Percentiles rank a stretch among this genome's conserved stretches.
These are phyloP conservation scores for Mormyrus hasselquistii DNA, from an alignment of 2,797 vertebrate genomes.

Conservation along the genomic window DNA sequence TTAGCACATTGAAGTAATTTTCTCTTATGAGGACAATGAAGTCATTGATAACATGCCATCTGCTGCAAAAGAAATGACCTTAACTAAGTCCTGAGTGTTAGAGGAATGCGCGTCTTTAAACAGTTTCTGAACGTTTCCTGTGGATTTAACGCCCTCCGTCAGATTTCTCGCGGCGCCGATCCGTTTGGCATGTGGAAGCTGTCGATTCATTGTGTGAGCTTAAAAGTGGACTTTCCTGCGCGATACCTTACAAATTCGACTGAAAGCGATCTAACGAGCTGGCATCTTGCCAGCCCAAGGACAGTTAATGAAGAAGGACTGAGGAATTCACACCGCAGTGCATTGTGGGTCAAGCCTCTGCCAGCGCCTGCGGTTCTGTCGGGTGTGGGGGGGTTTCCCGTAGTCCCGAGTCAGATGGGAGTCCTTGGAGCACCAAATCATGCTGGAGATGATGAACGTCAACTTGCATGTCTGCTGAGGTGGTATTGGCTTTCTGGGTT, in stretches of 20 bases:
- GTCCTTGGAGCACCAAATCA: constrained; percentile 39
- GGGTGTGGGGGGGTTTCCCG: background rate
- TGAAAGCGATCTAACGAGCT: constrained; percentile 41
- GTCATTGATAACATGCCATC: background rate
- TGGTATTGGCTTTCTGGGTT: background rate
- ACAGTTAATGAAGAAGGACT: constrained; percentile 45
- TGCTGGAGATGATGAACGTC: constrained; percentile 44
- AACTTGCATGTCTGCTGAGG: background rate
- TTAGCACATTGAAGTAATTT: background rate
- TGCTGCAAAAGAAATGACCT: background rate
- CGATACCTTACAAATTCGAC: constrained; percentile 49
- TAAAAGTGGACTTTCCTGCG: constrained; percentile 14
- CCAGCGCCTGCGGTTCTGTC: background rate
- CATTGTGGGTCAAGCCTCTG: constrained; percentile 17
- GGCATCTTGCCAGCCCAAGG: constrained; percentile 41
- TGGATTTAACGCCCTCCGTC: background rate
- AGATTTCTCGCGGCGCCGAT: background rate
- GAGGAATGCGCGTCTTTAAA: background rate
- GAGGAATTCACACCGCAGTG: constrained; percentile 29
- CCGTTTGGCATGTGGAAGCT: background rate
- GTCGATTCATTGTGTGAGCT: background rate
- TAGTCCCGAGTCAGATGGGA: constrained; percentile 33
- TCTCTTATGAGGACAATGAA: background rate
- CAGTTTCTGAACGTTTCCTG: background rate
- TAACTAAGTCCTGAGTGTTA: background rate